phyloP scores from a whole-genome alignment of 2,113 vertebrate species.

The Lamprologus ornatipinnis region DNA sequence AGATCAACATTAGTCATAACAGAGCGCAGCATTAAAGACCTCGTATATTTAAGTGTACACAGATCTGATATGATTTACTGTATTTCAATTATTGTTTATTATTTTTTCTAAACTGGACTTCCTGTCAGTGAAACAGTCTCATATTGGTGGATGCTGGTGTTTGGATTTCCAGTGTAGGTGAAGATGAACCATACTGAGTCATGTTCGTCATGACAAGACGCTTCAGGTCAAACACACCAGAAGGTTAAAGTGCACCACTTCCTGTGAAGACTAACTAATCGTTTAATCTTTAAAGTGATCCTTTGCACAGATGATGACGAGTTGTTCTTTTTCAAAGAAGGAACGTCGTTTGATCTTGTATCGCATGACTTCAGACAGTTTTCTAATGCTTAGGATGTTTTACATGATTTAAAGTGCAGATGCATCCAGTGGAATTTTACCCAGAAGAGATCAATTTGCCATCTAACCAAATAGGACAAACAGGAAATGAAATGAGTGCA shows the following conservation, averaged over 20 bases:
- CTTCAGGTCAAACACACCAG: background rate
- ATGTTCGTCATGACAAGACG: background rate
- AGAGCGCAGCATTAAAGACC: background rate
- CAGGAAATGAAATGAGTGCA: background rate
- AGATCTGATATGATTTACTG: background rate
- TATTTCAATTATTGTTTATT: background rate
- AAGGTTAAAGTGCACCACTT: background rate
- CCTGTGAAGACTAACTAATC: background rate
- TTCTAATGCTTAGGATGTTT: fast-evolving
- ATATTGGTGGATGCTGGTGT: background rate
- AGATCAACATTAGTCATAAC: background rate
- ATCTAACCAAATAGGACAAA: background rate
- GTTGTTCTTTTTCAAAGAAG: background rate
- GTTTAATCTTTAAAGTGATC: background rate
- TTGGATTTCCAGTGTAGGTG: background rate
- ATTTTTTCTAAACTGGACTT: background rate
- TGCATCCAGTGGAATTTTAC: background rate
- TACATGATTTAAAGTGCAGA: background rate
- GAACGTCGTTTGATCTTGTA: fast-evolving
- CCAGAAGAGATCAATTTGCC: background rate
- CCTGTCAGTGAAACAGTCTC: background rate
- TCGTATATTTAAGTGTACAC: fast-evolving
- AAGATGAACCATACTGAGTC: fast-evolving
- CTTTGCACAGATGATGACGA: background rate
- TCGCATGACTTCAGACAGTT: fast-evolving